Conservation (phyloP, 2,888 invertebrate species). For the Yponomeuta plumbellus region DNA sequence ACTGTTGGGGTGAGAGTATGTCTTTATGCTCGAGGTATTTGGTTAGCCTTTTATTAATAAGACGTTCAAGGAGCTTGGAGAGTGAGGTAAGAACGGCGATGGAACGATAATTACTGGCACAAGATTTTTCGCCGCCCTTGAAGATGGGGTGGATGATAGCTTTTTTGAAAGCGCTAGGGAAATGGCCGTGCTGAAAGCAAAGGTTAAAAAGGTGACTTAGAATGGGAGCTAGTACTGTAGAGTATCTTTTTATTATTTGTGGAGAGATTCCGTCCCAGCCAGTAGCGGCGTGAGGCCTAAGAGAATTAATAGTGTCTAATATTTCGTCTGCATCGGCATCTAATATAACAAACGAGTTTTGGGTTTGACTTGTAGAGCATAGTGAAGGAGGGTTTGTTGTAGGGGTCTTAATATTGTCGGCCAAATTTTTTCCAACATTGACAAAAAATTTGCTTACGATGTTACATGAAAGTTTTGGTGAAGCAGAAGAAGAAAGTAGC, state of each 20-base stretch:
- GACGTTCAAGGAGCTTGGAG: no score
- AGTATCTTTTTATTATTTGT: neutral
- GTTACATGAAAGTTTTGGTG: no score
- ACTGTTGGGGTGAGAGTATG: conserved; percentile 4
- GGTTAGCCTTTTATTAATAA: no score
- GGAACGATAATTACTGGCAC: neutral
- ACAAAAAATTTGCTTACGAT: no score
- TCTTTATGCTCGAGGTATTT: neutral
- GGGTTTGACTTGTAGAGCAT: no score
- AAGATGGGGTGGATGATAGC: conserved; percentile 12
- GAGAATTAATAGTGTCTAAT: neutral
- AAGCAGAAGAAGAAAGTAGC: no score
- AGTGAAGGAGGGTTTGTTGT: no score
- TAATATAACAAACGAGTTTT: neutral
- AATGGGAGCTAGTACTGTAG: neutral
- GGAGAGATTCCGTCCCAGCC: conserved; percentile 11
- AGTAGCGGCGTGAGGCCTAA: neutral
- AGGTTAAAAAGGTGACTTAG: no score
- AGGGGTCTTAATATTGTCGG: no score
- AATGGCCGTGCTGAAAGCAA: neutral
- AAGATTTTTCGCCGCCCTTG: conserved; percentile 7
- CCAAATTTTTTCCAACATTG: no score
- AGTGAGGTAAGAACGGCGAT: conserved; percentile 6
- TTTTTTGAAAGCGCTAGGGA: conserved; percentile 6
- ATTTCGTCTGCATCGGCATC: conserved; percentile 8